These are phyloP conservation scores for Oryzias melastigma DNA, from an alignment of 2,113 vertebrate species.

Conservation along the genomic window DNA sequence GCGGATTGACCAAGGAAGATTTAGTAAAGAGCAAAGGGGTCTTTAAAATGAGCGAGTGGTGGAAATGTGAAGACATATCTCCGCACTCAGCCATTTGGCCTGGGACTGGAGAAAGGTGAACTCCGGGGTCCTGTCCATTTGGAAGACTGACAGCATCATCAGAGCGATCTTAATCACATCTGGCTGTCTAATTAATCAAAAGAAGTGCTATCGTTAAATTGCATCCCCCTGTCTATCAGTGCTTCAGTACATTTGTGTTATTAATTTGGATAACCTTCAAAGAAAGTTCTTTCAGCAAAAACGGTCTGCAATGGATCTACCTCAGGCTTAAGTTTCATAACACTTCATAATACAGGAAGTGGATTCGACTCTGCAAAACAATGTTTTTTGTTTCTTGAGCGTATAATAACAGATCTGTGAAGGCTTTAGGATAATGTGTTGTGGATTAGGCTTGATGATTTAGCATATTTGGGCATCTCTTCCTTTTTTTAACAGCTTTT, in stretches of 20 bases:
- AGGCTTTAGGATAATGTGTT: too few relatives aligned
- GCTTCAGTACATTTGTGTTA: constrained; percentile 59
- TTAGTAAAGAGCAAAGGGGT: constrained; percentile 60
- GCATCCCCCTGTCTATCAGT: constrained; percentile 60
- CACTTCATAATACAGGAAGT: not conserved
- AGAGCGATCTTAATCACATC: constrained; percentile 73
- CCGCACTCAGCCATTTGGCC: constrained; percentile 67
- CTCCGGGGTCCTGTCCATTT: constrained; percentile 69
- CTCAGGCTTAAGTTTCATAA: not conserved
- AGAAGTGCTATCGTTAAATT: constrained; percentile 67
- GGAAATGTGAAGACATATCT: constrained; percentile 60
- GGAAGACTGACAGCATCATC: constrained; percentile 78
- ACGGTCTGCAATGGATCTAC: constrained; percentile 7
- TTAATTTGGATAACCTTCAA: constrained; percentile 77
- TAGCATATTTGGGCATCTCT: too few relatives aligned
- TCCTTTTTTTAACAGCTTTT: too few relatives aligned
- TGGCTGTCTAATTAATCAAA: constrained; percentile 72
- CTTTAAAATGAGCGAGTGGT: constrained; percentile 73
- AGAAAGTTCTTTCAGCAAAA: constrained; percentile 48
- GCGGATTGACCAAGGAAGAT: constrained; percentile 63
- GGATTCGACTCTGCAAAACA: too few relatives aligned
- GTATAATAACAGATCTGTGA: too few relatives aligned
- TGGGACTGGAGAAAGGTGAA: constrained; percentile 56
- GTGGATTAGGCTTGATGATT: too few relatives aligned
- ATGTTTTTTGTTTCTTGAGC: too few relatives aligned